A percentile compares a stretch with the other conserved stretches of the same genome.
Evolutionary conservation across 2,888 invertebrate species (phyloP).

Genomic region (Orchestes rusci): DNA sequence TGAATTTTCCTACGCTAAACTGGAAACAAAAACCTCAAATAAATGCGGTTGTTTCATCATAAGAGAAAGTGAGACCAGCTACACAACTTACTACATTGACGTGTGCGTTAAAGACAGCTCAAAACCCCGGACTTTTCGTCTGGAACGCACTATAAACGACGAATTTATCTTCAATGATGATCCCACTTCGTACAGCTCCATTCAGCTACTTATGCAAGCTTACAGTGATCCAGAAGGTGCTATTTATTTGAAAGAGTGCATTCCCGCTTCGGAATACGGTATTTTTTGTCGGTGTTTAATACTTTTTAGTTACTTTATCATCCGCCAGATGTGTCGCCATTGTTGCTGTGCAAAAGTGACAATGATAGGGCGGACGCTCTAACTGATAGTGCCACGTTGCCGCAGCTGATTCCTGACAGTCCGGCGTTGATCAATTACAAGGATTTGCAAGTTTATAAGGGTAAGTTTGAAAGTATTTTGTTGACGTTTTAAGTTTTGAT

Average conservation of each 20-base stretch:
- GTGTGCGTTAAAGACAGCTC: conserved; percentile 70
- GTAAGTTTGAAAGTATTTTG: conserved; percentile 43
- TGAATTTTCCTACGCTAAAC: conserved; percentile 76
- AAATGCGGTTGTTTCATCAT: conserved; percentile 74
- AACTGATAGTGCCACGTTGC: conserved; percentile 45
- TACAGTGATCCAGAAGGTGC: conserved; percentile 55
- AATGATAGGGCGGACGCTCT: conserved; percentile 50
- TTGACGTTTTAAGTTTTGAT: too few species aligned
- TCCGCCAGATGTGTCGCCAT: conserved; percentile 60
- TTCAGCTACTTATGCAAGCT: conserved; percentile 55
- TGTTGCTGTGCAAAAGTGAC: conserved; percentile 58
- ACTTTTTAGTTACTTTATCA: background rate
- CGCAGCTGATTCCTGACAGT: conserved; percentile 40
- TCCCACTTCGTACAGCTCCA: conserved; percentile 49
- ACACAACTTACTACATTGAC: conserved; percentile 75
- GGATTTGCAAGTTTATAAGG: conserved; percentile 62
- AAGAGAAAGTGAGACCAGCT: conserved; percentile 72
- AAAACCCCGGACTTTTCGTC: conserved; percentile 62
- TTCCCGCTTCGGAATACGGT: conserved; percentile 56
- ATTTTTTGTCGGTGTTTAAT: background rate
- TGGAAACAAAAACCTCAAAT: conserved; percentile 70
- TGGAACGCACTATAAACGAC: conserved; percentile 54
- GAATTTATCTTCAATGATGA: conserved; percentile 50
- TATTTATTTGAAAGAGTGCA: conserved; percentile 63
- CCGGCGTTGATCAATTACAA: conserved; percentile 63